Evolutionary conservation across 2,113 vertebrate genomes (phyloP), one percentile per base, ranked within the genome.

Genomic region (Dromiciops gliroides): DNA sequence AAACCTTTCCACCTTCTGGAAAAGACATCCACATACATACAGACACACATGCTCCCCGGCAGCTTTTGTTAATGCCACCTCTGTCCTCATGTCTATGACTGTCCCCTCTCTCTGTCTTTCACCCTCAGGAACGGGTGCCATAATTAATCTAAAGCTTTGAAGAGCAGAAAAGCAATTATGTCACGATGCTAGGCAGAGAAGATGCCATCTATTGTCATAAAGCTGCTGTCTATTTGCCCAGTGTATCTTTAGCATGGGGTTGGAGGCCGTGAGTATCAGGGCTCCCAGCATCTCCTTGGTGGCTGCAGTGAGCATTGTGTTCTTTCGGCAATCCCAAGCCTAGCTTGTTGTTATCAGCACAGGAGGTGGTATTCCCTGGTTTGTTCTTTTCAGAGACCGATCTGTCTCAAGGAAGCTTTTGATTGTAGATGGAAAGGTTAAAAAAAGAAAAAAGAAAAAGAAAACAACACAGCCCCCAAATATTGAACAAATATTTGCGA

Each of bases 121-220:
- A 93, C 90, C 93, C 92, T 37, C 2, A 94, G 94, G 95, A 96
- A 91, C 83, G 67, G 75, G 93, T 37, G 90, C 96, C 96, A 83
- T 92, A 97, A 93, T 44, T 48, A 51, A 95, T 28, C 0, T 19
- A 3, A 97, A 95, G 56, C 51, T 83, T 83, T 89, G 93, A 31
- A 93, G 92, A 95, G 91, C 50, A 92, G 52, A 50, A 94, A 97
- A 94, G 94, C 23, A 11, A 90, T 60, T 52, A 95, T 97, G 90
- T 26, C 1, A 8, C 26, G 22, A 96, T 37, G 89, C 90, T 1
- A 95, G 24, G 8, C 60, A 50, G 37, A 50, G 56, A 10, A 4
- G 6, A 37, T 1, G 8, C 6, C 8, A 93, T 75, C 50, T 28
- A 9, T 90, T 52, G 92, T 47, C 31, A 0, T 24, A 47, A 37